Base-by-base conservation (phyloP, 2,888 invertebrate species). In the Eucera pruinosa region DNA sequence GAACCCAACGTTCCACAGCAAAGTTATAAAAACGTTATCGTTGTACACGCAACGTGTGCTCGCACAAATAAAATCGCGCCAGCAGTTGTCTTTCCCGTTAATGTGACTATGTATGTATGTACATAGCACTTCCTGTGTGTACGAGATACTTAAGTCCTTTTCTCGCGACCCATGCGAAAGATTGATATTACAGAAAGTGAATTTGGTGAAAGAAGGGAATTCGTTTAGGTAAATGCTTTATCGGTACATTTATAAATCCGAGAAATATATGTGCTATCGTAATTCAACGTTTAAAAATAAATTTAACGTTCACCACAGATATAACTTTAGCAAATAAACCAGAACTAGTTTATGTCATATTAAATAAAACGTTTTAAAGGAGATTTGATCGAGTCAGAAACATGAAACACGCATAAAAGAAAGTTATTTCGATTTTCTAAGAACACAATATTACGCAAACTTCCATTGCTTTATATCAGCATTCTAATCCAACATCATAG, bases 11-110 rank as follows among this genome's bases (percentile, higher is more conserved):
- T 84, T 82, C 72, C 80, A 58, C 39, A 48, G 52, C 70, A 13
- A 77, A 79, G 78, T 81, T 84, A 82, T 79, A 86, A 85, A 84
- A 86, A 86, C 77, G 80, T 85, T 85, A 86, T 84, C 82, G 86
- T 85, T 81, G 65, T 58, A 33, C 81, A 80, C 77, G 78, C 83
- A 78, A 66, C 48, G 55, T 55, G 70, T 78, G 76, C 65, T 55
- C 58, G 47, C 47, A 13, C 58, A 58, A 66, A 64, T 54, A 39
- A 48, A 25, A 74, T 71, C 67, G 54, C 30, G 48, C 39, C 55
- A 62, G 3, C 54, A 57, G 64, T 68, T 64, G 66, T 57, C 61
- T 81, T 77, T 70, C 73, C 55, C 65, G 60, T 66, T 43, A 73
- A 77, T 36, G 36, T 36, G 36, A 36, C 36, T 6, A 33, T 33